Percentiles rank a stretch among this genome's conserved stretches.
phyloP scores from a whole-genome alignment of 2,888 invertebrate species.

The Biston betularia region DNA sequence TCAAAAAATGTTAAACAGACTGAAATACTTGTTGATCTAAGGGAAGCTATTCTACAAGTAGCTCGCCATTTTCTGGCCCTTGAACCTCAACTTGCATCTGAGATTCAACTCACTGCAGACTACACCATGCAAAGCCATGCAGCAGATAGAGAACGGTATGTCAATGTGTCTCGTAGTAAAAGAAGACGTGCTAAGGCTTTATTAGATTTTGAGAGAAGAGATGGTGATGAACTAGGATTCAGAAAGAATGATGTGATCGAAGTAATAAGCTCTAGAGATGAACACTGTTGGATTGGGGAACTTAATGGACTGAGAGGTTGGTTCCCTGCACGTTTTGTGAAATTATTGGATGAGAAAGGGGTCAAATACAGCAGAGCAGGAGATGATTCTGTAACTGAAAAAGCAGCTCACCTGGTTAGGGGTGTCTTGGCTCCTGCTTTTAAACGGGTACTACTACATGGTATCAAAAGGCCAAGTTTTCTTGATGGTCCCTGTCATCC shows the following conservation, averaged over 20 bases:
- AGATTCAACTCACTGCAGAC: conserved; percentile 94
- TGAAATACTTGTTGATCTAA: conserved; percentile 98
- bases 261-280: conserved; percentile 98
- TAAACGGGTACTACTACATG: conserved; percentile 97
- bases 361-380: conserved; percentile 94
- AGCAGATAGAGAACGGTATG: conserved; percentile 96
- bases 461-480: conserved; percentile 96
- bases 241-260: conserved; percentile 99
- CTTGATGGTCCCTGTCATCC: conserved; percentile 98
- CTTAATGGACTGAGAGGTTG: conserved; percentile 97
- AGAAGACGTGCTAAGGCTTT: conserved; percentile 97
- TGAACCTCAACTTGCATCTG: conserved; percentile 93
- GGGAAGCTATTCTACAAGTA: conserved; percentile 96
- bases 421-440: conserved; percentile 97
- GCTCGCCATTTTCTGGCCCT: conserved; percentile 97
- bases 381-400: conserved; percentile 98
- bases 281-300: conserved; percentile 99
- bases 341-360: conserved; percentile 95
- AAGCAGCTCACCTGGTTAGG: conserved; percentile 97
- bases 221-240: conserved; percentile 99
- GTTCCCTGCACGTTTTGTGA: conserved; percentile 99
- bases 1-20: conserved; percentile 99
- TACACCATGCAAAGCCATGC: conserved; percentile 98
- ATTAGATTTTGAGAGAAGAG: conserved; percentile 98
- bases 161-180: conserved; percentile 95